Evolutionary conservation across 2,113 vertebrate species (phyloP).

Genomic region (Meles meles): DNA sequence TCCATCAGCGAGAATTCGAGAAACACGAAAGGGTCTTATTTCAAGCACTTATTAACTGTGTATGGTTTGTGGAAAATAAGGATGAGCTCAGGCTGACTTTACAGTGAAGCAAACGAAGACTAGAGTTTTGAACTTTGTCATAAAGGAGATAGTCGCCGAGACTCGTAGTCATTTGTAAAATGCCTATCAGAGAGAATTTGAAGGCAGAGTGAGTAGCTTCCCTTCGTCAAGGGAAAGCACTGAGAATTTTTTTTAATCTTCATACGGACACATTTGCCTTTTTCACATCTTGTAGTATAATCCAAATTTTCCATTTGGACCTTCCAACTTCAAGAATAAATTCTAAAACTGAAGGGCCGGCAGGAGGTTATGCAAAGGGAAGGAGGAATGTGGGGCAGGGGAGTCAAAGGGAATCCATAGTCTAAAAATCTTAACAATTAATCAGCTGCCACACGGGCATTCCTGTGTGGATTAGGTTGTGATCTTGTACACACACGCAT

Average conservation of each 20-base stretch:
- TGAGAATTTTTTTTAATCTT: background rate
- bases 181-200: background rate
- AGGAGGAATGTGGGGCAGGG: background rate
- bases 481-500: background rate
- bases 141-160: background rate
- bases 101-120: background rate
- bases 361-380: background rate
- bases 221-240: background rate
- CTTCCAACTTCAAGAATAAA: rapidly evolving
- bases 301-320: background rate
- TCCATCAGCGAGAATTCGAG: background rate
- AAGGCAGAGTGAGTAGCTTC: no score
- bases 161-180: background rate
- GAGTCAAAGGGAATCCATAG: background rate
- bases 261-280: background rate
- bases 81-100: background rate
- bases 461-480: background rate
- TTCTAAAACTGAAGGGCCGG: background rate
- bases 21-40: background rate
- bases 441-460: background rate
- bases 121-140: background rate
- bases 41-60: background rate
- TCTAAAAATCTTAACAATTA: background rate
- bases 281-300: background rate
- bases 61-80: background rate